A percentile compares a stretch with the other conserved stretches of the same genome.
These are phyloP conservation scores for Parnassius apollo DNA, from an alignment of 2,888 invertebrate species.

Conservation along the genomic window DNA sequence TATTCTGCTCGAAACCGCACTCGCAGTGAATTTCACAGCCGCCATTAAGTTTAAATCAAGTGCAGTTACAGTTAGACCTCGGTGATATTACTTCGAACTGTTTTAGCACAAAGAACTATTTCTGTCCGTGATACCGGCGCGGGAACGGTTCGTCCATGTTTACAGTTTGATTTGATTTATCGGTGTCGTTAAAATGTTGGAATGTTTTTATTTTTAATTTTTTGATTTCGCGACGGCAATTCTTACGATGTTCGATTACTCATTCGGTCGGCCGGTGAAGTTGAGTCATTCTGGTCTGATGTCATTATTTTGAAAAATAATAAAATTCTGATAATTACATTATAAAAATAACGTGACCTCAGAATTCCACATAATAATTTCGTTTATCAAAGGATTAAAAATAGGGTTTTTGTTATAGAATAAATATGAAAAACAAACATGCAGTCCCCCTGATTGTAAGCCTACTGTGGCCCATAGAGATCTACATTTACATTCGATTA, in stretches of 20 bases:
- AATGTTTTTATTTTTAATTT: not conserved
- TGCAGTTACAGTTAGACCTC: not conserved
- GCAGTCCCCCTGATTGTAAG: too few species aligned
- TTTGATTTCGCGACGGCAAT: slow-evolving; percentile 4
- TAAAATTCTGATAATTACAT: too few species aligned
- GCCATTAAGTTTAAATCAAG: too few species aligned
- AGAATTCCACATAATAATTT: too few species aligned
- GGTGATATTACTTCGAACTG: not conserved
- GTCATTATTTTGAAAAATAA: not conserved
- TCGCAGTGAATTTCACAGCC: too few species aligned
- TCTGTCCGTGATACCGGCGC: slow-evolving; percentile 5
- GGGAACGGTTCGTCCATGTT: not conserved
- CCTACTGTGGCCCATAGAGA: too few species aligned
- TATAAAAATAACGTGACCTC: too few species aligned
- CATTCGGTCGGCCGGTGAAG: not conserved
- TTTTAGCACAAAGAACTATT: not conserved
- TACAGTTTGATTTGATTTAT: slow-evolving; percentile 7
- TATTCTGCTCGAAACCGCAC: too few species aligned
- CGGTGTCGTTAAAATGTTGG: slow-evolving; percentile 1
- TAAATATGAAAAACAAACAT: too few species aligned
- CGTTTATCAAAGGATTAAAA: too few species aligned
- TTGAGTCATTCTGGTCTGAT: not conserved
- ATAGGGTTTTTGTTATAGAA: too few species aligned
- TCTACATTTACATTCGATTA: too few species aligned
- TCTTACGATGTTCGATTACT: slow-evolving; percentile 1